Evolutionary conservation across 2,113 vertebrate species (phyloP), one percentile per base, ranked within the genome.

Genomic region (Speoplatyrhinus poulsoni): DNA sequence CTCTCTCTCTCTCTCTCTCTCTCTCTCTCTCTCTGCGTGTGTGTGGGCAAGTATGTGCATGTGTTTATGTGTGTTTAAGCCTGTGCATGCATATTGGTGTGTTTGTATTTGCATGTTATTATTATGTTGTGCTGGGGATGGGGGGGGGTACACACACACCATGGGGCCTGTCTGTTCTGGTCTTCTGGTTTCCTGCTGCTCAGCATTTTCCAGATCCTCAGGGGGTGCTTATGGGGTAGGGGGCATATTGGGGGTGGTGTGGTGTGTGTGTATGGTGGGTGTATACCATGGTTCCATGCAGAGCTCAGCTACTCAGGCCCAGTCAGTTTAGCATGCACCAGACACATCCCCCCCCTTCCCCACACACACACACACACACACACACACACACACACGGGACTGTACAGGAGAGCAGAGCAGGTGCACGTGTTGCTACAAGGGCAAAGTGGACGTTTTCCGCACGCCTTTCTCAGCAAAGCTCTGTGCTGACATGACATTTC

Each of bases 111-210:
- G 12, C 19, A 13, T 46, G 46, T 64, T 65, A 76, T 73, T 77
- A 63, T 82, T 75, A 73, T 75, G 75, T 60, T 57, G 76, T 61
- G 72, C 64, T 61, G 69, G 67, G 70, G 76, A 26, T 26, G 26
- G 26, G 26, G 19, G n/a, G 19, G 26, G 26, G 26, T 26, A 26
- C 26, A 26, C 26, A 26, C 26, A 26, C 77, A 81, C 87, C 74
- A 36, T 73, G 75, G 83, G 80, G 87, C 73, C 76, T 79, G 80
- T 76, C 87, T 86, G 82, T 87, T 88, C 85, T 83, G 82, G 65
- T 84, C 82, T 56, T 76, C 71, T 84, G 87, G 70, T 79, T 91
- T 90, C 84, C 86, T 86, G 86, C 82, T 81, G 86, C 83, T 90
- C 88, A 88, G 89, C 85, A 82, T 73, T 89, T 88, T 64, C 15